Conservation (phyloP, 2,888 invertebrate genomes). For the Dasysyrphus albostriatus region DNA sequence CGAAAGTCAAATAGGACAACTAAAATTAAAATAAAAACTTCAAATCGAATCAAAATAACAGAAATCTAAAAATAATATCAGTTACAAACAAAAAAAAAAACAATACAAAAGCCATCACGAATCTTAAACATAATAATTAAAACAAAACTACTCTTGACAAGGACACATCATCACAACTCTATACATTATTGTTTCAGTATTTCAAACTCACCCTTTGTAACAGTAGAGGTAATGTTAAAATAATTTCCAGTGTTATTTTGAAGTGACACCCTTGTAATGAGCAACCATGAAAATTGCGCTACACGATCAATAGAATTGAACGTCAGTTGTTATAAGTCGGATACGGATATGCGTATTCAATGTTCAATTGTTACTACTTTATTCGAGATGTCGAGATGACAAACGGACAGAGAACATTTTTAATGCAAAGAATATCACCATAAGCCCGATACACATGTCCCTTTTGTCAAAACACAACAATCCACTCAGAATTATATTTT, state of each 20-base stretch:
- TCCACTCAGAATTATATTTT: constrained; percentile 48
- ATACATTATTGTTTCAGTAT: constrained; percentile 1
- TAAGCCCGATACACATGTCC: constrained; percentile 71
- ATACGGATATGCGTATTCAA: constrained; percentile 54
- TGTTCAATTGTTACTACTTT: constrained; percentile 73
- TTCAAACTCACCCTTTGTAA: constrained; percentile 52
- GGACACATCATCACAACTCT: constrained; percentile 55
- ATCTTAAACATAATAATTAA: constrained; percentile 45
- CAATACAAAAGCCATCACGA: neutral
- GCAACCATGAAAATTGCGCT: constrained; percentile 69
- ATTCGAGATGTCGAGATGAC: constrained; percentile 69
- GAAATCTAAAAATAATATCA: constrained; percentile 58
- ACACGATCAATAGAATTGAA: constrained; percentile 20
- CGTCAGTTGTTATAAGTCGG: constrained; percentile 6
- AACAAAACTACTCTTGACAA: constrained; percentile 57
- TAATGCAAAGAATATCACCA: constrained; percentile 30
- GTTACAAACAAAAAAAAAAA: constrained; percentile 24
- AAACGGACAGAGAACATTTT: constrained; percentile 40
- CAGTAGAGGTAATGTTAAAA: constrained; percentile 54
- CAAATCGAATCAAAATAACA: constrained; percentile 52
- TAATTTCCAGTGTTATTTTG: constrained; percentile 51
- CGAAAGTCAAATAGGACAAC: neutral
- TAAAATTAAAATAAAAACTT: constrained; percentile 18
- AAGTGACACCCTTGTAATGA: constrained; percentile 74
- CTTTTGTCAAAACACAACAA: constrained; percentile 73